Evolutionary conservation across 2,888 invertebrate genomes (phyloP).

Genomic region (Agriopis leucophaearia): DNA sequence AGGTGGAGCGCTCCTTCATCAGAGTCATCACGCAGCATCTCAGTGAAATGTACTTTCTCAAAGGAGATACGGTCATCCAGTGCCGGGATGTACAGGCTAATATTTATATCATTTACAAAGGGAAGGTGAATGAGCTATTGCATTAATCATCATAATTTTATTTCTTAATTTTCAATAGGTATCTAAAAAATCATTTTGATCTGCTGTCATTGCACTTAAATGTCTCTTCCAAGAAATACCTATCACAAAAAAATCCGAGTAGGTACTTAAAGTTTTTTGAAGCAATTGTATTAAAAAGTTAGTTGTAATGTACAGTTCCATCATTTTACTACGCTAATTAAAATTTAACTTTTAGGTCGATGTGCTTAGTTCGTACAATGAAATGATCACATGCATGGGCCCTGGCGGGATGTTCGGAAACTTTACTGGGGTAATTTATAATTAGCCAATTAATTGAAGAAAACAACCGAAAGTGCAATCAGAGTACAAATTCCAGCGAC

Average conservation of each 20-base stretch:
- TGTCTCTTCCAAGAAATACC: too few relatives aligned
- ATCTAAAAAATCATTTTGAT: too few relatives aligned
- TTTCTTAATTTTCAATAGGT: too few relatives aligned
- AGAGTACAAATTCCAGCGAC: too few relatives aligned
- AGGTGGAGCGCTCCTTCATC: constrained; percentile 83
- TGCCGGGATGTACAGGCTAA: constrained; percentile 78
- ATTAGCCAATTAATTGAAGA: not conserved
- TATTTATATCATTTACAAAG: constrained; percentile 83
- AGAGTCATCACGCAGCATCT: constrained; percentile 83
- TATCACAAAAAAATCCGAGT: too few relatives aligned
- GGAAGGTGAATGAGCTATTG: constrained; percentile 71
- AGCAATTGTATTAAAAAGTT: constrained; percentile 1
- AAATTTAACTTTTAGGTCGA: constrained; percentile 68
- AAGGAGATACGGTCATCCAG: constrained; percentile 80
- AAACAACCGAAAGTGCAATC: too few relatives aligned
- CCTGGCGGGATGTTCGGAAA: constrained; percentile 85
- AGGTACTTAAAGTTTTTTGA: too few relatives aligned
- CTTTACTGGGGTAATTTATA: constrained; percentile 73
- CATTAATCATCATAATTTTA: not conserved
- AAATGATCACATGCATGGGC: constrained; percentile 84
- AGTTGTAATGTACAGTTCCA: not conserved
- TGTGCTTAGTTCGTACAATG: constrained; percentile 78
- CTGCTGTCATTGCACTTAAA: not conserved
- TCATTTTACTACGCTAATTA: constrained; percentile 15
- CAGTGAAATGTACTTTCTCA: constrained; percentile 81